Evolutionary conservation across 1,140 invertebrate genomes (phyloP), one percentile per base, ranked within the genome.

Genomic region (Piezodorus guildinii): DNA sequence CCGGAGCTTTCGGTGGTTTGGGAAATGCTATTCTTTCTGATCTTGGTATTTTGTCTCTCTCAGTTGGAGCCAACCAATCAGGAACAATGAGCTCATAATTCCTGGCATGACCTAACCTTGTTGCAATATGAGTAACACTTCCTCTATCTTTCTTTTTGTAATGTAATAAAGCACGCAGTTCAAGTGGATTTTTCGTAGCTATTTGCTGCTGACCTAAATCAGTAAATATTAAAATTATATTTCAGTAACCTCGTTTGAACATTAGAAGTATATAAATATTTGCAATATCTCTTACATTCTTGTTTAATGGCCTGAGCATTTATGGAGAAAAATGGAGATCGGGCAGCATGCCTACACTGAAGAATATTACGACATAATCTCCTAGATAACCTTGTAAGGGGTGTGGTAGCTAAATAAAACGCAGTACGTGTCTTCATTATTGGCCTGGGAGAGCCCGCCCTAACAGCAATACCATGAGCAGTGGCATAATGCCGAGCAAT

Each of bases 371-470:
- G 82, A 73, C 91, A 94, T 54, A 95, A 77, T 60, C 88, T 79
- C 49, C 94, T 82, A 23, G 93, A 91, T 19, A 95, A 83, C 67
- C 90, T 81, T 49, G 93, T 94, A 69, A 94, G 78, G 43, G 89
- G 84, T 67, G 92, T 94, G 4, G 89, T 94, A 71, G 88, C 85
- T 68, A 97, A 79, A 78, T 94, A 96, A 77, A 96, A 96, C 27
- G 94, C 94, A 66, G 94, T 93, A 70, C 94, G 81, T 46, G 94
- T 96, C 77, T 96, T 96, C 91, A 96, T 94, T 0, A 96, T 90
- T 23, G 94, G 93, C 44, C 92, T 79, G 2, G 91, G 90, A 27
- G 88, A 89, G 25, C 88, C 90, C 56, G 80, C 73, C 6, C 76
- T 73, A 25, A 86, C 76, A 60, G 83, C 79, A 23, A 85, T 74